Evolutionary conservation across 2,888 invertebrate species (phyloP), one percentile per base, ranked within the genome.

Genomic region (Xylota sylvarum): DNA sequence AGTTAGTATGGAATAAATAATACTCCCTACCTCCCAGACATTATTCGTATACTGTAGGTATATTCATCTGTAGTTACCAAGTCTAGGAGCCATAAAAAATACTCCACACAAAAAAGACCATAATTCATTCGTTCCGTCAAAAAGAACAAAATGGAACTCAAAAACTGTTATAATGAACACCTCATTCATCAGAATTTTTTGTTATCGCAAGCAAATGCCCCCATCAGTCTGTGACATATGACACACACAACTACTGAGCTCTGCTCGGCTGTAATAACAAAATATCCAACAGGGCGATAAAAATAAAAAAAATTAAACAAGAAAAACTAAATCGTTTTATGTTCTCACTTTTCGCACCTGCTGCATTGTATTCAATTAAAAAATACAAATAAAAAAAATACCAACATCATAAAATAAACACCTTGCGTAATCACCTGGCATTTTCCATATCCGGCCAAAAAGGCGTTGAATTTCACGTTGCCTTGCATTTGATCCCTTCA

Each of bases 371-470:
- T 73, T 77, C 58, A 32, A 78, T 73, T 30, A 52, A 60, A 76
- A 64, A 35, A n/a, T n/a, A n/a, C n/a, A n/a, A n/a, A n/a, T n/a
- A n/a, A n/a, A 43, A 10, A 37, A 60, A 76, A 7, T 17, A 64
- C 58, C 32, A 19, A 37, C 32, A 27, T 6, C 52, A 17, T 40
- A 73, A 46, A 60, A 55, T 30, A 52, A 77, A 62, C 86, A 86
- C 70, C 86, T 82, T 82, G 72, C 73, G 72, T 62, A 82, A 82
- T 86, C 86, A 86, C 77, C 81, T 86, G 86, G 77, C 62, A 65
- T 77, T 74, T 65, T 67, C 55, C 74, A 79, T 79, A 83, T 87
- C 87, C 87, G 87, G 87, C 52, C 73, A 55, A 14, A 78, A 14
- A 14, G 74, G 87, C 74, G 73, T 83, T 70, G 46, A 70, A 79